Base-by-base conservation (phyloP, 2,797 vertebrate species). In the Myotis myotis region DNA sequence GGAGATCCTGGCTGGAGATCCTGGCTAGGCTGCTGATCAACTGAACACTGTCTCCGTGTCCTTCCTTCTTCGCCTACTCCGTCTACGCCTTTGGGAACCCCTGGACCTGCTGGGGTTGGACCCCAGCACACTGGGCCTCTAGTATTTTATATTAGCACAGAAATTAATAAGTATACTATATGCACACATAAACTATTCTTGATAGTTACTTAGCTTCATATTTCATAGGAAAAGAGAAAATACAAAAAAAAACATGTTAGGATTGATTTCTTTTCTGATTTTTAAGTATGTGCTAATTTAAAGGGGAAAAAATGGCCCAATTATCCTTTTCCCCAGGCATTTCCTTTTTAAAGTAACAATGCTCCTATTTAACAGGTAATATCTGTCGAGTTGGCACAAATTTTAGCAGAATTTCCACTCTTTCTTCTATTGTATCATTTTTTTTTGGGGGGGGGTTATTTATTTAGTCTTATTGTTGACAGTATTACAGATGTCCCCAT, bases 311-410 rank as follows among this genome's bases (percentile, higher is more conserved):
- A 97, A 94, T 83, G 3, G 96, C 72, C 72, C 94, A 97, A 97
- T 98, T 98, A 93, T 98, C 95, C 97, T 95, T 97, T 95, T 97
- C 98, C 93, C 83, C 68, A 97, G 87, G 87, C 91, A 97, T 96
- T 89, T 94, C 38, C 79, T 97, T 98, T 96, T 95, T 96, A 97
- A 97, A 97, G 72, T 47, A 96, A 97, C 53, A 96, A 96, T 83
- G 83, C 89, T 96, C 79, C 51, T 95, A 97, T 96, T 97, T 98
- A 98, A 98, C 81, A 97, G 95, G 89, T 95, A 97, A 97, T 97
- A 97, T 47, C 89, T 97, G 95, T 97, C 79, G 91, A 87, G 64
- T 95, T 96, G 66, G 91, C 97, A 94, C 62, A 96, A 68, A 97
- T 94, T 88, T 91, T 71, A 87, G 71, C 53, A 94, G 66, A 87